Base-by-base conservation (phyloP, 2,888 invertebrate species). In the Acholoe squamosa region DNA sequence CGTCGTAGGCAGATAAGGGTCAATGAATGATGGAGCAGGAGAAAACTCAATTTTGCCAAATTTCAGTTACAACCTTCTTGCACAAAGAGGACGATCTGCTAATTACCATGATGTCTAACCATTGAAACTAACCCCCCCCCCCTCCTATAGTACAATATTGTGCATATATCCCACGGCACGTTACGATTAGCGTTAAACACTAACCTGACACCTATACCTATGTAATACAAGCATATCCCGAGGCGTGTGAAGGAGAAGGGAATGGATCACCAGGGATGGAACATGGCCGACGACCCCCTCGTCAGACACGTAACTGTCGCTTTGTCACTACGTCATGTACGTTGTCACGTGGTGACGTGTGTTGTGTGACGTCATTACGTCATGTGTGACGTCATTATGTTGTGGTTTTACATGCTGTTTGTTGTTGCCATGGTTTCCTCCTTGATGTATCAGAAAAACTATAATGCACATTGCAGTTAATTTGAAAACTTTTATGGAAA, bases 241-340 rank as follows among this genome's bases (percentile, higher is more conserved):
- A 51, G 86, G 86, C 86, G 86, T 16, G 22, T 25, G 7, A 22
- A 25, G 25, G 86, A 54, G 22, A 25, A n/a, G 19, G 86, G 52
- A 0, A n/a, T 22, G 54, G 25, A 16, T 1, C 43, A 84, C 25
- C 52, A 31, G 54, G 43, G 51, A n/a, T n/a, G 52, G n/a, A n/a
- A 76, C 76, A n/a, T 28, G 28, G n/a, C 43, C 1, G 54, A 86
- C 10, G 86, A 86, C 56, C 86, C 86, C 0, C 86, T 86, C 86
- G 56, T 86, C 56, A 19, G 28, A 14, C 86, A 86, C 54, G 86
- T 86, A 86, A 86, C 56, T 56, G 31, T 31, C 86, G 43, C 56
- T 86, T 86, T 86, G 86, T 54, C 80, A 33, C 80, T 80, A 80
- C 33, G 80, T 80, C 80, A 76, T 76, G 76, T 76, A 76, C 76